These are phyloP conservation scores for Antechinus flavipes DNA, from an alignment of 2,113 vertebrate species.

Conservation along the genomic window DNA sequence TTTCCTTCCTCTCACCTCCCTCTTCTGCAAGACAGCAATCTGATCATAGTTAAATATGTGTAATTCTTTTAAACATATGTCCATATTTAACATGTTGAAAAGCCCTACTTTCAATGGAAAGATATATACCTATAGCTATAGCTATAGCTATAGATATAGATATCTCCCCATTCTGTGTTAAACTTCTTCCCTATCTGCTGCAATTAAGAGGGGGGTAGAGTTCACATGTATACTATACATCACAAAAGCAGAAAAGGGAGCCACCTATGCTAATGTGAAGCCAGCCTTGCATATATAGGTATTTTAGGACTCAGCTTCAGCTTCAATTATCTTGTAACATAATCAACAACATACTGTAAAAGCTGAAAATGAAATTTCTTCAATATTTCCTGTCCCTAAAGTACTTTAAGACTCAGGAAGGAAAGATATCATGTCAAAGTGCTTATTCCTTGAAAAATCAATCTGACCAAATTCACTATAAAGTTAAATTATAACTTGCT, in stretches of 20 bases:
- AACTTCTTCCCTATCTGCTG: neutral
- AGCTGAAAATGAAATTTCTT: neutral
- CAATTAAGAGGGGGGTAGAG: neutral
- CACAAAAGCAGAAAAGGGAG: neutral
- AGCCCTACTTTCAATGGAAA: neutral
- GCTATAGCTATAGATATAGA: no score
- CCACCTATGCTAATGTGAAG: neutral
- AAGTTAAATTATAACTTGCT: constrained; percentile 8
- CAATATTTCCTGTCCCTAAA: neutral
- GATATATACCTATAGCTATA: neutral
- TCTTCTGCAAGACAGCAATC: no score
- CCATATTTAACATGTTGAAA: neutral
- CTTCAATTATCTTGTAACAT: neutral
- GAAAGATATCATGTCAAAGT: neutral
- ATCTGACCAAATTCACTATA: neutral
- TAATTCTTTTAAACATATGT: no score
- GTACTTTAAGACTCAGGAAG: neutral
- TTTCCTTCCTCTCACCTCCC: no score
- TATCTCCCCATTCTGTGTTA: neutral
- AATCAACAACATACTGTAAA: neutral
- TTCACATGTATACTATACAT: neutral
- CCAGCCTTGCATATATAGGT: neutral
- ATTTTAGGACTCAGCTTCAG: neutral
- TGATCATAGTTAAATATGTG: no score
- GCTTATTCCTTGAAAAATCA: constrained; percentile 1